These are phyloP conservation scores for Papilio xuthus DNA, from an alignment of 1,140 invertebrate species.

Conservation along the genomic window DNA sequence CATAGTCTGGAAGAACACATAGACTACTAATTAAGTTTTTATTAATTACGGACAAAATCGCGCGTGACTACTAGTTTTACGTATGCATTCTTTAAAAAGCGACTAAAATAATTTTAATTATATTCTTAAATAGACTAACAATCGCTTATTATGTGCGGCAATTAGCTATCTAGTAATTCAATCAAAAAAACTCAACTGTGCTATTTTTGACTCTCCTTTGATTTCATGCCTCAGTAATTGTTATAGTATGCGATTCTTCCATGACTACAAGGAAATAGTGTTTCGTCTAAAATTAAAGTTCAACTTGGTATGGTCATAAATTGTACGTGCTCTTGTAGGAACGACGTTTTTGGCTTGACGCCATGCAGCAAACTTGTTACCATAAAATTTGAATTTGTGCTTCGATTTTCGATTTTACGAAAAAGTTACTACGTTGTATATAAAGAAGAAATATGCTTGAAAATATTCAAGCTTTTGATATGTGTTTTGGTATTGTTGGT, in stretches of 20 bases:
- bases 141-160: no score
- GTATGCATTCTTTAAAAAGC: no score
- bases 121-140: no score
- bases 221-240: not conserved
- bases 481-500: not conserved
- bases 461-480: conserved; percentile 14
- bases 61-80: no score
- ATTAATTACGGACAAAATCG: no score
- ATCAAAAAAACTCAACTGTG: no score
- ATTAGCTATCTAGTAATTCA: no score
- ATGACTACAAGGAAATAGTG: conserved; percentile 9
- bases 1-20: no score
- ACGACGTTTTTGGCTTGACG: conserved; percentile 28
- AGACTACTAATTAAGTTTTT: no score
- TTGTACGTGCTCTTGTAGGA: conserved; percentile 23
- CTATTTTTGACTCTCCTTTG: not conserved
- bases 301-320: conserved; percentile 33
- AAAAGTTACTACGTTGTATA: conserved; percentile 30
- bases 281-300: conserved; percentile 31
- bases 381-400: conserved; percentile 36
- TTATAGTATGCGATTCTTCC: not conserved
- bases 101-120: no score
- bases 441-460: conserved; percentile 23
- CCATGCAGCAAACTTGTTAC: conserved; percentile 30
- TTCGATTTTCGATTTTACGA: conserved; percentile 31